These are phyloP conservation scores for Ptychodera flava DNA, from an alignment of 35 echinoderm and acorn worm genomes.

Conservation along the genomic window DNA sequence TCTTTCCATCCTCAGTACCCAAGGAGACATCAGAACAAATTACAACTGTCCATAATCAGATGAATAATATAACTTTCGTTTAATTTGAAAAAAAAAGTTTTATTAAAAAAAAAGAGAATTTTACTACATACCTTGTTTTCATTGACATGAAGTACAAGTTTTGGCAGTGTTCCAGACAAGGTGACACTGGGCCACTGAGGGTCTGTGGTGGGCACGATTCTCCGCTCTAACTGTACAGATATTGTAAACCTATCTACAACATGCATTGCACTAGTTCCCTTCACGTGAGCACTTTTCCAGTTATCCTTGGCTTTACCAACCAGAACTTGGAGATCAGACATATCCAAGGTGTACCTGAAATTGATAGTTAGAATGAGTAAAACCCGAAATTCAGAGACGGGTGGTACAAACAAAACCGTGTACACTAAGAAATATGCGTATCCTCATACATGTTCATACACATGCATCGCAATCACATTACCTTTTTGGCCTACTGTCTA, in stretches of 20 bases:
- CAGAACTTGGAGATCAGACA: constrained; percentile 87
- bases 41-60: too few species aligned
- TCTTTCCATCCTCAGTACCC: too few species aligned
- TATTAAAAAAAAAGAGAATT: too few species aligned
- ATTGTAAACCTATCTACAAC: constrained; percentile 93
- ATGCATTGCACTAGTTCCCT: constrained; percentile 63
- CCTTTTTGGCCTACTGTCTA: too few species aligned
- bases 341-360: constrained; percentile 73
- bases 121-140: constrained; percentile 85
- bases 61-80: too few species aligned
- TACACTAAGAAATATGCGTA: too few species aligned
- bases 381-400: neutral
- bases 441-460: too few species aligned
- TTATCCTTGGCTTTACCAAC: constrained; percentile 81
- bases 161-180: constrained; percentile 80
- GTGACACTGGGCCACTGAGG: constrained; percentile 77
- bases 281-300: constrained; percentile 76
- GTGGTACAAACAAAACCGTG: too few species aligned
- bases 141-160: constrained; percentile 76
- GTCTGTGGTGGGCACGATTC: constrained; percentile 71
- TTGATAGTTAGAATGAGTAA: neutral
- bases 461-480: too few species aligned
- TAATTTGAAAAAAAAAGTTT: too few species aligned
- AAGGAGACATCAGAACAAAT: too few species aligned
- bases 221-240: constrained; percentile 85